Evolutionary conservation across 2,113 vertebrate genomes (phyloP).

Genomic region (Pseudorasbora parva): DNA sequence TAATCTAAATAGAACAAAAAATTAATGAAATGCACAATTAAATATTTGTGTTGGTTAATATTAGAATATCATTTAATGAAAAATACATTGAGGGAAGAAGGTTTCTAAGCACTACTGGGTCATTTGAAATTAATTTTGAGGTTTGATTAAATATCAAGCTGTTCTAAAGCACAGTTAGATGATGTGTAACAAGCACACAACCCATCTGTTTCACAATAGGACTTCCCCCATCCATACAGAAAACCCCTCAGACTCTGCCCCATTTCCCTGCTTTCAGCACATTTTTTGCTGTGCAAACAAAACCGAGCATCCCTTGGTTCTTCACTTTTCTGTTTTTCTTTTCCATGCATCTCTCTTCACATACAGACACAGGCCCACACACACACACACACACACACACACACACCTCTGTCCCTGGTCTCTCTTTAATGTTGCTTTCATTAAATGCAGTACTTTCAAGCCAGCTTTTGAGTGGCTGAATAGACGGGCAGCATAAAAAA

Average conservation of each 20-base stretch:
- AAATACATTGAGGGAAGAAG: not conserved
- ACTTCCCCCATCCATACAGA: slow-evolving; percentile 58
- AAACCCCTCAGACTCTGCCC: slow-evolving; percentile 58
- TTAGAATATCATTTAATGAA: no score
- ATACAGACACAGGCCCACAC: slow-evolving; percentile 21
- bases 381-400: slow-evolving; percentile 25
- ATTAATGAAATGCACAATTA: not conserved
- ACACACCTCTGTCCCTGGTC: slow-evolving; percentile 59
- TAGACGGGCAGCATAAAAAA: slow-evolving; percentile 43
- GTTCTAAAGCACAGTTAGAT: not conserved
- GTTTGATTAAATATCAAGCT: not conserved
- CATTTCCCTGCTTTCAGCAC: slow-evolving; percentile 77
- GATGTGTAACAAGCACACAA: not conserved
- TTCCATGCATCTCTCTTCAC: slow-evolving; percentile 60
- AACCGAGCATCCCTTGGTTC: slow-evolving; percentile 67
- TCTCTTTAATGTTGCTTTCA: slow-evolving; percentile 74
- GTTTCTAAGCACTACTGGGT: no score
- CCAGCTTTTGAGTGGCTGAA: slow-evolving; percentile 60
- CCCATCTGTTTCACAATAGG: slow-evolving; percentile 57
- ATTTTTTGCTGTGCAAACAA: slow-evolving; percentile 79
- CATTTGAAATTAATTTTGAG: not conserved
- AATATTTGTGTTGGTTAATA: not conserved
- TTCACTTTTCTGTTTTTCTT: slow-evolving; percentile 51
- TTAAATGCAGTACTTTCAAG: slow-evolving; percentile 71
- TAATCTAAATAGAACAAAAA: not conserved